phyloP scores from a whole-genome alignment of 1,140 invertebrate species.

The Ostrea denselamellosa region DNA sequence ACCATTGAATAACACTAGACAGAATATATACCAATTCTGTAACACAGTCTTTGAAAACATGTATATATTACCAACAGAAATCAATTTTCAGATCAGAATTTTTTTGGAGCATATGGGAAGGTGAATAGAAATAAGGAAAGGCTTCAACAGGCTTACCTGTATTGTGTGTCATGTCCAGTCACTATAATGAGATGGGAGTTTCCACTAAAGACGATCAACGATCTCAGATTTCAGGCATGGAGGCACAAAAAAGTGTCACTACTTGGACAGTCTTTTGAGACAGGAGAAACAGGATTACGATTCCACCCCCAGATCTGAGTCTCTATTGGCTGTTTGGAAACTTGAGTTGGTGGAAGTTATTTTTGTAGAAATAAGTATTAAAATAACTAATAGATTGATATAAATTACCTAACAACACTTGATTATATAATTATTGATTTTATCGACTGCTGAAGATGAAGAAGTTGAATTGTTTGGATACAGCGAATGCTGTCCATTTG shows the following conservation, averaged over 20 bases:
- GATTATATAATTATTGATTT: too few species aligned
- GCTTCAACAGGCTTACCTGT: background rate
- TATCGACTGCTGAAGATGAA: background rate
- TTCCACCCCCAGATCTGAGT: background rate
- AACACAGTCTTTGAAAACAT: background rate
- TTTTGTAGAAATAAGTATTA: background rate
- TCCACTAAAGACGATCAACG: background rate
- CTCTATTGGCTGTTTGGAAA: background rate
- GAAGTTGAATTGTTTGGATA: background rate
- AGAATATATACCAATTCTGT: background rate
- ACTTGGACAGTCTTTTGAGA: background rate
- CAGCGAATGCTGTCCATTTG: background rate
- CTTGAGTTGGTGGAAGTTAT: slow-evolving; percentile 18
- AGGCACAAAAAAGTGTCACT: background rate
- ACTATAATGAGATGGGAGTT: background rate
- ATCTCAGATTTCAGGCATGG: background rate
- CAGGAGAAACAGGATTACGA: background rate
- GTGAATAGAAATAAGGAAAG: background rate
- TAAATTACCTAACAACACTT: too few species aligned
- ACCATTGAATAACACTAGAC: too few species aligned
- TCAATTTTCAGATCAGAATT: background rate
- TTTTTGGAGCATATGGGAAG: background rate
- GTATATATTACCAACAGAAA: background rate
- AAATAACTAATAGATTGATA: background rate
- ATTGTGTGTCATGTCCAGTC: background rate